phyloP scores from a whole-genome alignment of 2,797 vertebrate genomes.

The Thaleichthys pacificus region DNA sequence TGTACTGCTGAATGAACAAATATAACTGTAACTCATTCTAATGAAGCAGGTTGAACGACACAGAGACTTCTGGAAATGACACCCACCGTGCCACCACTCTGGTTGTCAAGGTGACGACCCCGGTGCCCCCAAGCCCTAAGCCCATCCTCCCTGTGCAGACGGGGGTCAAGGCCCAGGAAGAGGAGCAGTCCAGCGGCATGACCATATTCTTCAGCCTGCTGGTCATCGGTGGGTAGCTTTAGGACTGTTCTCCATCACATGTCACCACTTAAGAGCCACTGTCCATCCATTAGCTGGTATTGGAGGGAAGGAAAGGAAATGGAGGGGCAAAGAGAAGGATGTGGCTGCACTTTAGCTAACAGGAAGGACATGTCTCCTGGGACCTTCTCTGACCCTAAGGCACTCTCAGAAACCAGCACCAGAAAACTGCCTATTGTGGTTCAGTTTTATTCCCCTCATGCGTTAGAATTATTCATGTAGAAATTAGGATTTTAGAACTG shows the following conservation, averaged over 20 bases:
- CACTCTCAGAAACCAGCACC: not conserved
- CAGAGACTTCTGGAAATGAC: conserved; percentile 76
- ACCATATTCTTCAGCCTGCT: conserved; percentile 98
- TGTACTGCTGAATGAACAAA: no score
- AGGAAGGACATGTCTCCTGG: not conserved
- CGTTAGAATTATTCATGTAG: no score
- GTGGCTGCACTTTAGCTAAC: conserved; percentile 26
- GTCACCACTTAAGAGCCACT: not conserved
- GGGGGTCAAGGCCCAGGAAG: conserved; percentile 94
- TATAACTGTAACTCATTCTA: not conserved
- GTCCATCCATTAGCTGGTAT: not conserved
- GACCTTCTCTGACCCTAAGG: not conserved
- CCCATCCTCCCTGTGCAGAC: conserved; percentile 94
- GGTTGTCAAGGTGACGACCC: conserved; percentile 69
- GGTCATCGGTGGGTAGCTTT: conserved; percentile 84
- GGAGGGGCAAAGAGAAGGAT: conserved; percentile 26
- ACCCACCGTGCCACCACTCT: conserved; percentile 76
- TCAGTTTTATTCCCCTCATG: not conserved
- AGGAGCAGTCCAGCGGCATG: conserved; percentile 97
- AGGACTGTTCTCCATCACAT: not conserved
- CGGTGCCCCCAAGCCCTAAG: conserved; percentile 84
- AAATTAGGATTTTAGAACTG: no score
- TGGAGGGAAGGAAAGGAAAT: not conserved
- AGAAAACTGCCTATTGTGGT: no score
- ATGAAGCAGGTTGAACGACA: conserved; percentile 79